Conservation (phyloP, 2,797 vertebrate species). For the Netta rufina region DNA sequence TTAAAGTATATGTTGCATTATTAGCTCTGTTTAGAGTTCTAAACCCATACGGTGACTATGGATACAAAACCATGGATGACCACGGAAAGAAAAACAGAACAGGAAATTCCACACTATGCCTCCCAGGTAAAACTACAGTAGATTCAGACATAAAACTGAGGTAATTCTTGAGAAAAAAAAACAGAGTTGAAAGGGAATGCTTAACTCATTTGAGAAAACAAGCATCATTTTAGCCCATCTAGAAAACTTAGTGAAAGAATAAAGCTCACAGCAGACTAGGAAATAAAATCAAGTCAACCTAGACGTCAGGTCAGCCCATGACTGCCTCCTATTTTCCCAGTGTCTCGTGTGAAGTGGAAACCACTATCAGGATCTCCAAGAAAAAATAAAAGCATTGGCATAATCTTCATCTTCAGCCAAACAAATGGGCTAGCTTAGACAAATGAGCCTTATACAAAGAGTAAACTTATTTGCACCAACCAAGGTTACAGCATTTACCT, state of each 20-base stretch:
- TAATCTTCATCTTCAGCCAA: not conserved
- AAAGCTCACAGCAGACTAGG: slow-evolving; percentile 26
- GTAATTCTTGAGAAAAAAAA: slow-evolving; percentile 45
- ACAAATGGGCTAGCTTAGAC: not conserved
- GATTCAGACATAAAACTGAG: slow-evolving; percentile 51
- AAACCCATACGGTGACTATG: not conserved
- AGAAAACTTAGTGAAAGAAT: not conserved
- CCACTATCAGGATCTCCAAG: not conserved
- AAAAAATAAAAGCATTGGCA: slow-evolving; percentile 8
- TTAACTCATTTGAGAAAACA: slow-evolving; percentile 33
- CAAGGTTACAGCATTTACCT: not conserved
- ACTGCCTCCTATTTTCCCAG: not conserved
- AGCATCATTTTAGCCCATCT: not conserved
- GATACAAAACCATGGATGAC: not conserved
- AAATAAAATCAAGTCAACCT: slow-evolving; percentile 23
- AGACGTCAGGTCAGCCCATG: slow-evolving; percentile 13
- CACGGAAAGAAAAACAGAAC: slow-evolving; percentile 5
- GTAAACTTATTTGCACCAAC: not conserved
- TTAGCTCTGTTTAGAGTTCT: slow-evolving; percentile 13
- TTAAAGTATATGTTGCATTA: not conserved
- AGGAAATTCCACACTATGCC: slow-evolving; percentile 29
- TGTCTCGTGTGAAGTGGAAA: not conserved
- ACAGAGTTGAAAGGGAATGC: slow-evolving; percentile 49
- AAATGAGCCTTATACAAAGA: not conserved
- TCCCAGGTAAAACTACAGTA: slow-evolving; percentile 55